Conservation (phyloP, 2,797 vertebrate species). For the Artibeus jamaicensis region DNA sequence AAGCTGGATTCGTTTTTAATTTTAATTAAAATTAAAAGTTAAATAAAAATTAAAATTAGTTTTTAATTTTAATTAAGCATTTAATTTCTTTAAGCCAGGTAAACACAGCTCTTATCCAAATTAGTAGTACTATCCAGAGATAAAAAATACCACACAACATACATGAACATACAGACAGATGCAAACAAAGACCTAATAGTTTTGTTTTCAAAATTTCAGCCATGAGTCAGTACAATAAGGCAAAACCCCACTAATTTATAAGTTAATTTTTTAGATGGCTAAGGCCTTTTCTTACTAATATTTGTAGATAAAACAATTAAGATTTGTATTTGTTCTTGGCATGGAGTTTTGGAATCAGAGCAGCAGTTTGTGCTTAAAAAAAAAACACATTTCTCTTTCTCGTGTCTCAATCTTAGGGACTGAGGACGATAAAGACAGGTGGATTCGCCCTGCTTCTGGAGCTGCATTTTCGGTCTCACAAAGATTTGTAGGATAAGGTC, state of each 20-base stretch:
- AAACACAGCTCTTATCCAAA: neutral
- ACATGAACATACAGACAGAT: neutral
- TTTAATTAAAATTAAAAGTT: too few species aligned
- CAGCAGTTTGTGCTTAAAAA: neutral
- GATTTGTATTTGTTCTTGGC: neutral
- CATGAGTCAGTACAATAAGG: neutral
- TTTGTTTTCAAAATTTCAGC: neutral
- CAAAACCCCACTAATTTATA: neutral
- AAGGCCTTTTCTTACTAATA: neutral
- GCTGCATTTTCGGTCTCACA: neutral
- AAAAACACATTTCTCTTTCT: too few species aligned
- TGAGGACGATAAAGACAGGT: too few species aligned
- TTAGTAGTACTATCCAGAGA: neutral
- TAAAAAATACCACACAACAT: too few species aligned
- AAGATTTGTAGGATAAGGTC: neutral
- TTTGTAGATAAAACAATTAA: neutral
- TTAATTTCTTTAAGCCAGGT: neutral
- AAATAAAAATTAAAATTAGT: too few species aligned
- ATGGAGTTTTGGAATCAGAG: neutral
- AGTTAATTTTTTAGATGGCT: neutral
- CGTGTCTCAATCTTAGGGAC: neutral
- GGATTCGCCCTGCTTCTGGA: neutral
- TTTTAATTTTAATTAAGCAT: too few species aligned
- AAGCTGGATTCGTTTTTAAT: neutral
- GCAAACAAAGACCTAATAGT: neutral